A percentile compares a stretch with the other conserved stretches of the same genome.
Conservation (phyloP, 2,113 vertebrate species). For the Pelodiscus sinensis region DNA sequence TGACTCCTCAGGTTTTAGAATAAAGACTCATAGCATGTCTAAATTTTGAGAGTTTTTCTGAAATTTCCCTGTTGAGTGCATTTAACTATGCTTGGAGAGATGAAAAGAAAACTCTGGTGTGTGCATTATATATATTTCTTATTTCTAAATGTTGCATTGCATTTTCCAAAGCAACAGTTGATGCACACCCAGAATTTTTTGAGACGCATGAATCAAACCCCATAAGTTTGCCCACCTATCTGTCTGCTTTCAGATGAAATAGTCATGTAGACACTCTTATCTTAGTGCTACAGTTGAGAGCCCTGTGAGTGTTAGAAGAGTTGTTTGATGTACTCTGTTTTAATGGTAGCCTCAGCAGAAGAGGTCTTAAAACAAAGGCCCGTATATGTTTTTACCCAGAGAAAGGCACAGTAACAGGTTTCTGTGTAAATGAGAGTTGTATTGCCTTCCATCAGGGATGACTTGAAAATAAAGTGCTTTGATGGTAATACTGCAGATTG, state of each 20-base stretch:
- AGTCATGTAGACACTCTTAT: slow-evolving; percentile 22
- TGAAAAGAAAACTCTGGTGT: background rate
- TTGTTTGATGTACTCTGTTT: slow-evolving; percentile 23
- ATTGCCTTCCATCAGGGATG: slow-evolving; percentile 79
- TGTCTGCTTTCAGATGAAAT: slow-evolving; percentile 26
- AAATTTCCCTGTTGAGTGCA: background rate
- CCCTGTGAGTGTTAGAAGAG: slow-evolving; percentile 23
- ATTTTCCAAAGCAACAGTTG: slow-evolving; percentile 35
- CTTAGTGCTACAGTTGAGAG: slow-evolving; percentile 28
- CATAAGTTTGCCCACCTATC: background rate
- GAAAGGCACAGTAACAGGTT: slow-evolving; percentile 71
- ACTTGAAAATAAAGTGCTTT: slow-evolving; percentile 83
- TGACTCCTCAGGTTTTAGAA: slow-evolving; percentile 45
- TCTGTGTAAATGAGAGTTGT: slow-evolving; percentile 77
- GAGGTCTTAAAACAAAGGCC: slow-evolving; percentile 61
- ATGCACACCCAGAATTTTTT: slow-evolving; percentile 6
- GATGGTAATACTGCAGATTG: slow-evolving; percentile 83
- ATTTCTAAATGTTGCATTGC: slow-evolving; percentile 24
- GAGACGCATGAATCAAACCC: slow-evolving; percentile 20
- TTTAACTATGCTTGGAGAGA: background rate
- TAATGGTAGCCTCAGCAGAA: slow-evolving; percentile 34
- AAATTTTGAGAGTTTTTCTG: slow-evolving; percentile 13
- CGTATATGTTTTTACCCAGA: slow-evolving; percentile 49
- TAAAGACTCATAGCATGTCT: background rate
- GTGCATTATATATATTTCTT: background rate